phyloP scores from a whole-genome alignment of 2,888 invertebrate species.

The Oxyteleia sp. region DNA sequence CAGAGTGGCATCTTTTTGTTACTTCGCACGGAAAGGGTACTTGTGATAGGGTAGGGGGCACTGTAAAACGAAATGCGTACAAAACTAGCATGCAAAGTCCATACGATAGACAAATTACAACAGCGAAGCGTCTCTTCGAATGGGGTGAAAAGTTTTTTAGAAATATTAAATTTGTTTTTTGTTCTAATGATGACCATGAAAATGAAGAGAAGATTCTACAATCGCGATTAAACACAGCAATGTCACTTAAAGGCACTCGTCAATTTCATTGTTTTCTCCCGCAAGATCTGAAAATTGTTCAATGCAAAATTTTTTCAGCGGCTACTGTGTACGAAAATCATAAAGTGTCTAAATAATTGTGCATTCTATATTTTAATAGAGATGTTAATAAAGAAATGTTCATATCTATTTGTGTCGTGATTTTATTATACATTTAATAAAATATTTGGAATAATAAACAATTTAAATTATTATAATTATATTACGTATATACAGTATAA shows the following conservation, averaged over 20 bases:
- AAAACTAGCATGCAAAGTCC: constrained; percentile 2
- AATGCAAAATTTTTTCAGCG: not conserved
- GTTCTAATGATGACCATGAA: not conserved
- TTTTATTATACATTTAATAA: no score
- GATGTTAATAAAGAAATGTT: no score
- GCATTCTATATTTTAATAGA: no score
- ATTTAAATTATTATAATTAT: no score
- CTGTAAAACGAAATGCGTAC: constrained; percentile 10
- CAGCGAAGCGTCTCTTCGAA: constrained; percentile 7
- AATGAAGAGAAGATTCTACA: not conserved
- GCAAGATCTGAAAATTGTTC: constrained; percentile 1
- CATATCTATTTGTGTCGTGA: no score
- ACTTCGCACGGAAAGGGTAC: constrained; percentile 14
- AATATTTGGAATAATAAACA: no score
- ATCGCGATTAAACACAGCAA: no score
- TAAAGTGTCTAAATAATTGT: no score
- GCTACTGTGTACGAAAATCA: not conserved
- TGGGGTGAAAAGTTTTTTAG: constrained; percentile 11
- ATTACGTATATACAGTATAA: no score
- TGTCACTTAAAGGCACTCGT: not conserved
- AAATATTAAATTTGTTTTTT: constrained; percentile 14
- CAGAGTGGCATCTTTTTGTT: constrained; percentile 33
- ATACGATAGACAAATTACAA: not conserved
- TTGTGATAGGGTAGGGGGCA: constrained; percentile 8
- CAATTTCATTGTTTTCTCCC: constrained; percentile 1